Evolutionary conservation across 2,113 vertebrate species (phyloP), one percentile per base, ranked within the genome.

Genomic region (Gymnorhina tibicen): DNA sequence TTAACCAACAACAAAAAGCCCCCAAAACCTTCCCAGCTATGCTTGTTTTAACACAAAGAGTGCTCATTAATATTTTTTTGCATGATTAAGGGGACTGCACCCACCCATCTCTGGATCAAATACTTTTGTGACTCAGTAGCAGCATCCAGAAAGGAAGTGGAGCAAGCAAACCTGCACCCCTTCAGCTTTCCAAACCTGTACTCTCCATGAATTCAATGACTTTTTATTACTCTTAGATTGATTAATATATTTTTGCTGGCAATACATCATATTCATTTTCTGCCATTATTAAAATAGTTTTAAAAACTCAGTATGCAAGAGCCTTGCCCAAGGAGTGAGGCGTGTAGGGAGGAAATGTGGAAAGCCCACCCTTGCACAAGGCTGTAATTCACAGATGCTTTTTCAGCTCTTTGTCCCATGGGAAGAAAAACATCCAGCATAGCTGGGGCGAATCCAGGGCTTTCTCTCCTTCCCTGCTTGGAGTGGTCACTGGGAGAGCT

Each of bases 201-300:
- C 12, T 55, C 18, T 59, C 63, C 1, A 4, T 47, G 2, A 74
- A 77, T 67, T 35, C 41, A 77, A 59, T 52, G 7, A 32, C 8
- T 74, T 76, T 37, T 49, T 67, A 66, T 67, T 92, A 64, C 50
- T 64, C 23, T 64, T 32, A 66, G 62, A 88, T 22, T 93, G 81
- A 89, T 79, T 75, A 42, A 85, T 73, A 10, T 62, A 64, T 87
- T 96, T 95, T 76, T 85, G 6, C 53, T 93, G 78, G 91, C 26
- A 73, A n/a, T 26, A 17, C 2, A 1, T 52, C 33, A 27, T 20
- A 44, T 11, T 60, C 6, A 7, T 9, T 84, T 87, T 52, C 59
- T 80, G 32, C 7, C 2, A 2, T 41, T 72, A 47, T 59, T 85
- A 39, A 79, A 82, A 62, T 28, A 84, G 6, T 56, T 63, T n/a